Conservation (phyloP, 2,888 invertebrate genomes). For the Platypus cylindrus region DNA sequence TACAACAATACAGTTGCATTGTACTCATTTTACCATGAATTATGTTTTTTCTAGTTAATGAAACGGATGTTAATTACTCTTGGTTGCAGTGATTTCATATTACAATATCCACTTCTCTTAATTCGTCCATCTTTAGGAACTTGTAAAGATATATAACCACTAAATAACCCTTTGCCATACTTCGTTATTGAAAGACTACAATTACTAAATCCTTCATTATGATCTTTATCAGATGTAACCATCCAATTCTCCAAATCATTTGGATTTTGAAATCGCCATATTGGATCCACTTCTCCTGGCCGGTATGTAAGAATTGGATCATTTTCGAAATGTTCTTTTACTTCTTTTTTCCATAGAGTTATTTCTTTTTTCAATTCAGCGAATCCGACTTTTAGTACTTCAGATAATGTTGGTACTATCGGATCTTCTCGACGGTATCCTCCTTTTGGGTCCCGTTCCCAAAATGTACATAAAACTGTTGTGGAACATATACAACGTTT, state of each 20-base stretch:
- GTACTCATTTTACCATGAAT: no score
- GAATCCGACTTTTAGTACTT: constrained; percentile 50
- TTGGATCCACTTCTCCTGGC: constrained; percentile 57
- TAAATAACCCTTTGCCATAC: constrained; percentile 57
- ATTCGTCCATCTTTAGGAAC: constrained; percentile 70
- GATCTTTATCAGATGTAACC: constrained; percentile 67
- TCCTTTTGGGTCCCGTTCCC: constrained; percentile 47
- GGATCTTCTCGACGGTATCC: constrained; percentile 39
- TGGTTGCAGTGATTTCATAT: constrained; percentile 53
- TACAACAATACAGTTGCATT: no score
- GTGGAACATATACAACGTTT: constrained; percentile 23
- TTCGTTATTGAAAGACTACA: constrained; percentile 53
- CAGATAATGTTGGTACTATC: constrained; percentile 34
- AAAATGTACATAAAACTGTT: constrained; percentile 33
- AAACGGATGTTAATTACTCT: constrained; percentile 40
- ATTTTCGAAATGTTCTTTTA: constrained; percentile 39
- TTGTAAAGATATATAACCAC: constrained; percentile 54
- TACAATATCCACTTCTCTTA: constrained; percentile 71
- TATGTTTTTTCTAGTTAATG: background rate
- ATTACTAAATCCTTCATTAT: constrained; percentile 64
- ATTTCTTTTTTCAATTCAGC: constrained; percentile 55
- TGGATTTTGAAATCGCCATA: constrained; percentile 56
- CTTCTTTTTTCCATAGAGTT: constrained; percentile 51
- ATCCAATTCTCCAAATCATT: constrained; percentile 56
- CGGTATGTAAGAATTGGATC: constrained; percentile 43